These are phyloP conservation scores for Xestoiulus laeticollis DNA, from an alignment of 2,888 invertebrate species.

Conservation along the genomic window DNA sequence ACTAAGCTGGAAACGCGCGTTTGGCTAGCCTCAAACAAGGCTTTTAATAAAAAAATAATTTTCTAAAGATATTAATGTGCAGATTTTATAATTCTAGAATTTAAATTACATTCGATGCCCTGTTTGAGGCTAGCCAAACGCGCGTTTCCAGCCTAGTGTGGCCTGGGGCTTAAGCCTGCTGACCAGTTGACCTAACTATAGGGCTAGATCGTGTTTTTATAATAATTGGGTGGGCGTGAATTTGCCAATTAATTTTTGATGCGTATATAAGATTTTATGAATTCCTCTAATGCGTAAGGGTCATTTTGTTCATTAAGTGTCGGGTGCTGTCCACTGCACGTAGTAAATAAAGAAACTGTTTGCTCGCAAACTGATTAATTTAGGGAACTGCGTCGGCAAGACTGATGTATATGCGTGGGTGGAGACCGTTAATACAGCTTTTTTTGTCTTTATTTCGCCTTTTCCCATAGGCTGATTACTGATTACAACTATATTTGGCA, in stretches of 20 bases:
- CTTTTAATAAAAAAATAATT: no score
- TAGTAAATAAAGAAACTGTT: background rate
- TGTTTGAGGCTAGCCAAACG: no score
- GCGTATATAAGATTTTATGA: background rate
- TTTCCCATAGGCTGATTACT: background rate
- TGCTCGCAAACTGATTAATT: background rate
- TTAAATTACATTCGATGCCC: no score
- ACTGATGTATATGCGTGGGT: background rate
- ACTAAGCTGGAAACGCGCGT: no score
- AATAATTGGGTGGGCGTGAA: background rate
- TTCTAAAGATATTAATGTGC: no score
- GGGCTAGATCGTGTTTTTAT: background rate
- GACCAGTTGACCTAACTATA: background rate
- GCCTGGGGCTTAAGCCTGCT: background rate
- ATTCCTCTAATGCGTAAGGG: background rate
- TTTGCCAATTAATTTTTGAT: background rate
- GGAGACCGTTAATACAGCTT: background rate
- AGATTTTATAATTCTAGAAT: no score
- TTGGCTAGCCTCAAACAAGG: no score
- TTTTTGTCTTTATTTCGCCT: background rate
- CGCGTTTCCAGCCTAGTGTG: no score
- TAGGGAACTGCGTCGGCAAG: background rate
- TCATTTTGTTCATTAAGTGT: slow-evolving; percentile 1
- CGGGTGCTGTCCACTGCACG: background rate
- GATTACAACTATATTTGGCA: no score